phyloP scores from a whole-genome alignment of 2,113 vertebrate species.

The Australoheros scitulus region DNA sequence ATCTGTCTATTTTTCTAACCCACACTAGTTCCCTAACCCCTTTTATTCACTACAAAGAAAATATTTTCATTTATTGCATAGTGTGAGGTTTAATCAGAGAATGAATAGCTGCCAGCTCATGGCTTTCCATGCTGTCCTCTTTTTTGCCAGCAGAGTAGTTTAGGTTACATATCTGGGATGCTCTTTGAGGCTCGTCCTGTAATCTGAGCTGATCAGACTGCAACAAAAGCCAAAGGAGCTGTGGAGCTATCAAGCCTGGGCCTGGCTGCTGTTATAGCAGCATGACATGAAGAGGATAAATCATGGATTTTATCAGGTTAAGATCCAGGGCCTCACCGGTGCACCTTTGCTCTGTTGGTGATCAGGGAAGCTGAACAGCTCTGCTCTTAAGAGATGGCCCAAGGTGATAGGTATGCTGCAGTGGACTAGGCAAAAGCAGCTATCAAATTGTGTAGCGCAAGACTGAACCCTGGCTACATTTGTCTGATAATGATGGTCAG shows the following conservation, averaged over 20 bases:
- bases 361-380: slow-evolving; percentile 55
- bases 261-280: slow-evolving; percentile 44
- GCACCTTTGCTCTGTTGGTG: slow-evolving; percentile 55
- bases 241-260: slow-evolving; percentile 28
- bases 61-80: not conserved
- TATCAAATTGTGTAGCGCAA: slow-evolving; percentile 44
- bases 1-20: not conserved
- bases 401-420: slow-evolving; percentile 49
- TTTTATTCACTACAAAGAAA: not conserved
- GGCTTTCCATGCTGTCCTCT: not conserved
- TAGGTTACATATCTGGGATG: slow-evolving; percentile 41
- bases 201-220: slow-evolving; percentile 47
- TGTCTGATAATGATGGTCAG: slow-evolving; percentile 65
- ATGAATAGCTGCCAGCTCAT: not conserved
- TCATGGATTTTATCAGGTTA: slow-evolving; percentile 63
- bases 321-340: slow-evolving; percentile 39
- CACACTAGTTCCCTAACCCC: not conserved
- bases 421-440: slow-evolving; percentile 24
- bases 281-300: slow-evolving; percentile 75
- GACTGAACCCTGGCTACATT: slow-evolving; percentile 46
- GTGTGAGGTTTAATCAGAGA: not conserved
- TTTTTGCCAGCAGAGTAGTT: slow-evolving; percentile 19
- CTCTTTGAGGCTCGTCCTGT: slow-evolving; percentile 36
- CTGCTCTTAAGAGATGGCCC: slow-evolving; percentile 52
- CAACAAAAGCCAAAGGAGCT: slow-evolving; percentile 49